phyloP scores from a whole-genome alignment of 2,888 invertebrate species.

The Eutolmus rufibarbis region DNA sequence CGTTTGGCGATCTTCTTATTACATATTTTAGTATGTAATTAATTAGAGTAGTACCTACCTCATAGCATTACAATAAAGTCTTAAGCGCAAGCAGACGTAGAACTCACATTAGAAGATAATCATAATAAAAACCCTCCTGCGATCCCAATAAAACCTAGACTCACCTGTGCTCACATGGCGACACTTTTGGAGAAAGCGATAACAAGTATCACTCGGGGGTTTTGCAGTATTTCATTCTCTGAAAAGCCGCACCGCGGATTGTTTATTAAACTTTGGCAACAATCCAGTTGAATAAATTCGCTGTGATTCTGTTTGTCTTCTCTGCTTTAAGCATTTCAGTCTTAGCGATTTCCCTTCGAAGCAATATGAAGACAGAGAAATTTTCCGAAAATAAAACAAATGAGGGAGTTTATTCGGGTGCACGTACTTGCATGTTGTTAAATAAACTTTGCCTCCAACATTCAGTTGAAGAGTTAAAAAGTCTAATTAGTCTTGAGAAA shows the following conservation, averaged over 20 bases:
- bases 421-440: too few species aligned
- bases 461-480: too few species aligned
- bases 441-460: neutral
- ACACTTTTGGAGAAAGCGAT: neutral
- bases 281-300: too few species aligned
- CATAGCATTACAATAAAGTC: neutral
- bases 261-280: neutral
- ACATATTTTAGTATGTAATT: neutral
- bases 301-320: neutral
- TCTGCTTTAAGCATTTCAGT: neutral
- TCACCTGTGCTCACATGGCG: neutral
- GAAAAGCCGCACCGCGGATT: too few species aligned
- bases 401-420: neutral
- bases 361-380: neutral
- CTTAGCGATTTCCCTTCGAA: neutral
- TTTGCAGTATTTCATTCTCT: neutral
- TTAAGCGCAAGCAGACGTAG: neutral
- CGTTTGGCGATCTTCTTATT: neutral
- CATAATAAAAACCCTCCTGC: neutral
- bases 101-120: neutral
- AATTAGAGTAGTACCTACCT: neutral
- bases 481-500: too few species aligned
- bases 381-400: neutral
- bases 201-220: neutral
- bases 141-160: neutral